Percentiles rank a stretch among this genome's conserved stretches.
Conservation (phyloP, 2,888 invertebrate genomes). For the Archips crataeganus region DNA sequence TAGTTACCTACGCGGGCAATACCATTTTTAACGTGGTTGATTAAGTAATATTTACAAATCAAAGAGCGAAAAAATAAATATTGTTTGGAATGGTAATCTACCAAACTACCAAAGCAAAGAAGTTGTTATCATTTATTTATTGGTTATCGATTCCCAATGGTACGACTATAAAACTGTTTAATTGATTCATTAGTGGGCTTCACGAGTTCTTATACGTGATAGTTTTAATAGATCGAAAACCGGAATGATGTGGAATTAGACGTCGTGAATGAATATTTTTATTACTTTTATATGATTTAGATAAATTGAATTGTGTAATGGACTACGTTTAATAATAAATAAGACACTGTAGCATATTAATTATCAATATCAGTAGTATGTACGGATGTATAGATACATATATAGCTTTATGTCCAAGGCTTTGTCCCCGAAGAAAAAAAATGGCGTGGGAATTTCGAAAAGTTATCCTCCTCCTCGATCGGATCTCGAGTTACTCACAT, state of each 20-base stretch:
- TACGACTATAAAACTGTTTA: constrained; percentile 28
- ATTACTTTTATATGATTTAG: constrained; percentile 31
- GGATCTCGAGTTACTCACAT: too few relatives aligned
- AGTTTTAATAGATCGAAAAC: constrained; percentile 24
- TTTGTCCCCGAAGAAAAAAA: too few relatives aligned
- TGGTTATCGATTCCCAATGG: constrained; percentile 46
- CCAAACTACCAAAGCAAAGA: constrained; percentile 52
- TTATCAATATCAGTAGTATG: neutral
- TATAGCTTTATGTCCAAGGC: too few relatives aligned
- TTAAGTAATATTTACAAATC: constrained; percentile 37
- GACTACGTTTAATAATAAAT: neutral
- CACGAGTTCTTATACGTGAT: constrained; percentile 22
- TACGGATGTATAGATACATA: too few relatives aligned
- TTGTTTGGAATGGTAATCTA: constrained; percentile 44
- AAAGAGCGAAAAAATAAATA: constrained; percentile 27
- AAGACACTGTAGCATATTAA: neutral
- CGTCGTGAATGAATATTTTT: constrained; percentile 8
- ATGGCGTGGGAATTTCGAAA: too few relatives aligned
- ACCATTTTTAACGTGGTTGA: constrained; percentile 42
- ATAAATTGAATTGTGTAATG: neutral
- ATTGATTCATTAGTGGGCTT: constrained; percentile 32
- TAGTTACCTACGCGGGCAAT: constrained; percentile 22
- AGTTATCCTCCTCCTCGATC: too few relatives aligned
- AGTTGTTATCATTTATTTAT: constrained; percentile 60
- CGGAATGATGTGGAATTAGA: constrained; percentile 19